Evolutionary conservation across 2,888 invertebrate genomes (phyloP).

Genomic region (Oscheius sp.): DNA sequence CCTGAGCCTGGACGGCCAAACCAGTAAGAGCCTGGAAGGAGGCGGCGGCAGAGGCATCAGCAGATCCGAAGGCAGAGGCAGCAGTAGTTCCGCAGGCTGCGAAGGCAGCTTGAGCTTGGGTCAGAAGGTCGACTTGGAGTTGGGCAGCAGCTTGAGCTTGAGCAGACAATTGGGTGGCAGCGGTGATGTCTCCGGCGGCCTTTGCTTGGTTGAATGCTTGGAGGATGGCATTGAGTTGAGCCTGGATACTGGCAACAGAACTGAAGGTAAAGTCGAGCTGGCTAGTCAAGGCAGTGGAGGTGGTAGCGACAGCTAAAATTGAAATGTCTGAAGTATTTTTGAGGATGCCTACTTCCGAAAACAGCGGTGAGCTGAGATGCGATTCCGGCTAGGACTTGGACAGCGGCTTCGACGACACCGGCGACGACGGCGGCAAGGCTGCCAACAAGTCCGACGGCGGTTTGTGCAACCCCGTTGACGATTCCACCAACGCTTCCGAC

Average conservation of each 20-base stretch:
- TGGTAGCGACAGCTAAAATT: constrained; percentile 12
- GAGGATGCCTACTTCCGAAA: background rate
- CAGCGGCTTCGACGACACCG: constrained; percentile 11
- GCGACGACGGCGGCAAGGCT: background rate
- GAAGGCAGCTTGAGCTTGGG: constrained; percentile 11
- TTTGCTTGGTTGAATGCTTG: constrained; percentile 8
- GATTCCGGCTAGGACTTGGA: constrained; percentile 8
- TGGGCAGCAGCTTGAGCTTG: constrained; percentile 17
- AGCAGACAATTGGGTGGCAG: constrained; percentile 1
- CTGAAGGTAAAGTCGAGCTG: constrained; percentile 3
- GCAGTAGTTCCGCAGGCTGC: background rate
- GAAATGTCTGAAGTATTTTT: too few relatives aligned
- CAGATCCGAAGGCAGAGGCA: background rate
- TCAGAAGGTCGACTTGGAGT: constrained; percentile 2
- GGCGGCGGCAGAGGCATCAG: constrained; percentile 2
- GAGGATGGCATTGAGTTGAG: constrained; percentile 2
- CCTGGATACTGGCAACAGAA: background rate
- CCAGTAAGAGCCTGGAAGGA: background rate
- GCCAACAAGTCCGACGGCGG: background rate
- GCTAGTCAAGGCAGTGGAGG: background rate
- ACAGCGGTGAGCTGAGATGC: background rate
- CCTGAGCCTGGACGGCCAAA: background rate
- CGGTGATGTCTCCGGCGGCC: constrained; percentile 5
- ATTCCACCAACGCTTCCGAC: background rate
- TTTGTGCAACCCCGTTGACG: background rate